These are phyloP conservation scores for Porites australiensis DNA, from an alignment of 64 coral and sea anemone genomes.

Conservation along the genomic window DNA sequence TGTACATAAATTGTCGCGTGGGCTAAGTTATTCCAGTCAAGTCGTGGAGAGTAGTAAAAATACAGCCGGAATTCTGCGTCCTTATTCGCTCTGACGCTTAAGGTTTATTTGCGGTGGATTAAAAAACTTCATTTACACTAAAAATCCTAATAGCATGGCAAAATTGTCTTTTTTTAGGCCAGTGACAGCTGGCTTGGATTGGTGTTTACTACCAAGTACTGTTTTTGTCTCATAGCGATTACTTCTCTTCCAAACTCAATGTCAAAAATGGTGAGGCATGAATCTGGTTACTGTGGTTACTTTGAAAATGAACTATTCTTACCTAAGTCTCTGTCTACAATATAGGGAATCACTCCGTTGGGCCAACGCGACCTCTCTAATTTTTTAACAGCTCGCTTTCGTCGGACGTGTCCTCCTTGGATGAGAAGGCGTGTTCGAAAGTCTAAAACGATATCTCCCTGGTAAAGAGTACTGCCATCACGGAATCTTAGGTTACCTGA, in stretches of 20 bases:
- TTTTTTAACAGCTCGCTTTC: conserved; percentile 80
- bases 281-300: neutral
- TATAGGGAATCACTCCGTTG: conserved; percentile 81
- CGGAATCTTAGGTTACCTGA: conserved; percentile 39
- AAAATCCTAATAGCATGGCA: conserved; percentile 44
- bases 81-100: conserved; percentile 20
- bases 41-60: conserved; percentile 47
- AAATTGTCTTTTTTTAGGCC: neutral
- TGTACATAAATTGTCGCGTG: conserved; percentile 66
- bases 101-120: conserved; percentile 42
- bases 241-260: neutral
- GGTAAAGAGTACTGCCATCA: conserved; percentile 78
- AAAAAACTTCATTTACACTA: conserved; percentile 33
- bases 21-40: conserved; percentile 29
- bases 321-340: conserved; percentile 85
- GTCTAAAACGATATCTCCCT: conserved; percentile 92
- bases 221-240: neutral
- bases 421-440: conserved; percentile 68
- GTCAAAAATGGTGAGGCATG: neutral
- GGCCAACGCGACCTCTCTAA: conserved; percentile 78
- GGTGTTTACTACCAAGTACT: conserved; percentile 38
- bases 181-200: conserved; percentile 12
- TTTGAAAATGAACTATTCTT: conserved; percentile 9
- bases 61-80: conserved; percentile 12
- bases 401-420: conserved; percentile 57